A percentile compares a stretch with the other conserved stretches of the same genome.
These are phyloP conservation scores for Caiman crocodilus DNA, from an alignment of 2,797 vertebrate species.

Conservation along the genomic window DNA sequence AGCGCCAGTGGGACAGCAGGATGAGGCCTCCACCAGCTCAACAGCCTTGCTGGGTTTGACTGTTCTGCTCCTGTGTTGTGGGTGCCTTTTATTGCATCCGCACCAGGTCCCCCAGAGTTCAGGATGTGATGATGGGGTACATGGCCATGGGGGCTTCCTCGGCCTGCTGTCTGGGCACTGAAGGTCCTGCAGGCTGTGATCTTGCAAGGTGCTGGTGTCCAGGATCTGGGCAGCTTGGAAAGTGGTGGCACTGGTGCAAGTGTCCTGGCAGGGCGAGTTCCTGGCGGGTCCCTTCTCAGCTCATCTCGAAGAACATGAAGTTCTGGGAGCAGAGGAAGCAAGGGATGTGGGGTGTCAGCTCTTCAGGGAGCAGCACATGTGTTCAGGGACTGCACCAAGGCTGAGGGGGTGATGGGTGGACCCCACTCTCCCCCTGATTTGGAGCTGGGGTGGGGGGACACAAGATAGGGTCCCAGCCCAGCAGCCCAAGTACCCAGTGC, in stretches of 20 bases:
- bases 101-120: background rate
- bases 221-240: background rate
- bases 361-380: background rate
- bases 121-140: background rate
- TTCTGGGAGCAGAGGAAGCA: slow-evolving; percentile 73
- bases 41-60: background rate
- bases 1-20: too few relatives aligned
- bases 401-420: background rate
- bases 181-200: too few relatives aligned
- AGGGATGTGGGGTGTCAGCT: background rate
- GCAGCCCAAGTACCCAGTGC: too few relatives aligned
- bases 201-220: background rate
- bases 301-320: slow-evolving; percentile 88
- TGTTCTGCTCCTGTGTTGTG: background rate
- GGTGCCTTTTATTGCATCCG: background rate
- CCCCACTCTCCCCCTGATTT: too few relatives aligned
- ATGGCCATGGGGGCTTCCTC: too few relatives aligned
- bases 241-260: rapidly evolving
- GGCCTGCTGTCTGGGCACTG: too few relatives aligned
- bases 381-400: rapidly evolving
- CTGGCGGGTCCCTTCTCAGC: slow-evolving; percentile 61
- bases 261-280: background rate
- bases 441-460: too few relatives aligned
- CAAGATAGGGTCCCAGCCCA: too few relatives aligned
- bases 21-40: too few relatives aligned